Evolutionary conservation across 2,113 vertebrate genomes (phyloP).

Genomic region (Saguinus imperator): DNA sequence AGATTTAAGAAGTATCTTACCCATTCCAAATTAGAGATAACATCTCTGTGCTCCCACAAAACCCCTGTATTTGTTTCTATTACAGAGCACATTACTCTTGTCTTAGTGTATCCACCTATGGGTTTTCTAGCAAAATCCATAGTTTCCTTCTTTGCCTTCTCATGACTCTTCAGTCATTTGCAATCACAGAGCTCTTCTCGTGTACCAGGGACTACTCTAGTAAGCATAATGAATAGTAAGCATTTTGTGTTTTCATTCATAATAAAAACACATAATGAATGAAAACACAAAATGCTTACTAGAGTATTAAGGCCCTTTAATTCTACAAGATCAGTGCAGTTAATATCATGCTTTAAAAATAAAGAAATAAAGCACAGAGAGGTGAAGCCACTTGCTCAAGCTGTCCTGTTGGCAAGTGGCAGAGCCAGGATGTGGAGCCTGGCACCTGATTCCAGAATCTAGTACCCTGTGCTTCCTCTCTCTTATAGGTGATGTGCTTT

Average conservation of each 20-base stretch:
- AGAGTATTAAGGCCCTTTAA: background rate
- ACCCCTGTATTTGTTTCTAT: background rate
- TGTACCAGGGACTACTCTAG: background rate
- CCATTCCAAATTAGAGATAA: background rate
- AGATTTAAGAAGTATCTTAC: background rate
- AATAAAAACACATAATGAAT: background rate
- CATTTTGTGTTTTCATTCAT: background rate
- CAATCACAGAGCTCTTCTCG: background rate
- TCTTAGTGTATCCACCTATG: background rate
- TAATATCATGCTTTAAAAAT: background rate
- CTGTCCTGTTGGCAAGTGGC: background rate
- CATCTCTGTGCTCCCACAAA: background rate
- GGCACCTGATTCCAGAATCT: no score
- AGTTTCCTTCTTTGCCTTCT: background rate
- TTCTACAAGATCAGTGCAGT: background rate
- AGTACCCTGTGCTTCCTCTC: background rate
- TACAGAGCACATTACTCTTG: background rate
- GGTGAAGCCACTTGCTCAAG: background rate
- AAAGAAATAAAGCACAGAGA: background rate
- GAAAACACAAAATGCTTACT: no score
- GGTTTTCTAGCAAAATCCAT: background rate
- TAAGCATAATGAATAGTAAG: background rate
- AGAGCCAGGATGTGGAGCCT: background rate
- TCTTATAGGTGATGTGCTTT: background rate
- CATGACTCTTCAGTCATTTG: background rate